A percentile compares a stretch with the other conserved stretches of the same genome.
Evolutionary conservation across 2,797 vertebrate genomes (phyloP).

Genomic region (Phyllotis vaccarum): DNA sequence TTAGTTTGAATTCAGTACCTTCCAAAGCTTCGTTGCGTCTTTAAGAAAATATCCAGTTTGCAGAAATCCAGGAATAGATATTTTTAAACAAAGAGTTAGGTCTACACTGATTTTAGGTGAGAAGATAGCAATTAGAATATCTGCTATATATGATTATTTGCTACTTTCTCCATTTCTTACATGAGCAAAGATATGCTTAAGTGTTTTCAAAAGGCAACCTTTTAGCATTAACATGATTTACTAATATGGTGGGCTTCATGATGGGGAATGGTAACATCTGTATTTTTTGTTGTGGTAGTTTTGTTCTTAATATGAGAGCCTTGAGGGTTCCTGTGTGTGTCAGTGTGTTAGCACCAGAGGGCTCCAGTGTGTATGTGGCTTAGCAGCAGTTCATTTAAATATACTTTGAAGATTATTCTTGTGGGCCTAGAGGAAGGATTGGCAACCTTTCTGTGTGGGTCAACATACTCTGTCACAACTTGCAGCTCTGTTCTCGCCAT

Average conservation of each 20-base stretch:
- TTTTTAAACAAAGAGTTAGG: background rate
- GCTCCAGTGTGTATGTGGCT: background rate
- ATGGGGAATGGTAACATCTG: background rate
- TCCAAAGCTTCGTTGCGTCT: constrained; percentile 27
- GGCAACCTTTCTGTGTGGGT: constrained; percentile 48
- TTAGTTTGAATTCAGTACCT: constrained; percentile 4
- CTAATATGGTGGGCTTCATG: constrained; percentile 18
- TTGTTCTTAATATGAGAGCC: background rate
- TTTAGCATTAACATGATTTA: constrained; percentile 24
- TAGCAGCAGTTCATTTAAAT: background rate
- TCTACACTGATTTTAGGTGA: background rate
- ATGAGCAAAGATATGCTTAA: constrained; percentile 1
- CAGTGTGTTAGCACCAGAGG: background rate
- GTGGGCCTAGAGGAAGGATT: constrained; percentile 3
- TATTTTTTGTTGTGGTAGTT: constrained; percentile 8
- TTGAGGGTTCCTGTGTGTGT: background rate
- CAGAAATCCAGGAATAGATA: constrained; percentile 28
- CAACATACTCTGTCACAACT: background rate
- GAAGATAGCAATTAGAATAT: background rate
- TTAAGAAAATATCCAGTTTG: background rate
- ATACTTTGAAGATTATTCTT: constrained; percentile 13
- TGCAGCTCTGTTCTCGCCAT: background rate
- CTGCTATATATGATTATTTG: background rate
- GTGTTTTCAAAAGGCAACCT: background rate
- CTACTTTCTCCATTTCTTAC: constrained; percentile 31